These are phyloP conservation scores for Criorhina ranunculi DNA, from an alignment of 2,888 invertebrate genomes.

Conservation along the genomic window DNA sequence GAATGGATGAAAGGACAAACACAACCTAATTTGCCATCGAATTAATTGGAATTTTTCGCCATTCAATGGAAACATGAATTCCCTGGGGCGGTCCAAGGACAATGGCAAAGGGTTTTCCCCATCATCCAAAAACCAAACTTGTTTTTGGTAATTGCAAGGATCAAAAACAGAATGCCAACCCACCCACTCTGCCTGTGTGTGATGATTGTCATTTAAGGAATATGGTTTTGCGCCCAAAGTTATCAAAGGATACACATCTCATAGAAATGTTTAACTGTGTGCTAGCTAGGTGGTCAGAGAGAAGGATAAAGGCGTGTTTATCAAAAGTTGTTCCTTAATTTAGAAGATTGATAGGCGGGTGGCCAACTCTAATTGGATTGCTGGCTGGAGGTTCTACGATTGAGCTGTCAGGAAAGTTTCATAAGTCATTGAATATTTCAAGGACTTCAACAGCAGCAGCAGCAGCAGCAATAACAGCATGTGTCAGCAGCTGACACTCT, in stretches of 20 bases:
- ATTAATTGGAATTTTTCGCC: slow-evolving; percentile 50
- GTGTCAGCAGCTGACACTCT: slow-evolving; percentile 41
- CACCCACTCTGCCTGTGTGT: neutral
- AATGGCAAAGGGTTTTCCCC: slow-evolving; percentile 2
- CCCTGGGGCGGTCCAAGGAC: neutral
- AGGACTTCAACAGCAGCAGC: slow-evolving; percentile 35
- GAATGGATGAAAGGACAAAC: slow-evolving; percentile 18
- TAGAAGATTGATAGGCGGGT: neutral
- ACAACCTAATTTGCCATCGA: slow-evolving; percentile 53
- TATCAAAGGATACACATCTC: slow-evolving; percentile 18
- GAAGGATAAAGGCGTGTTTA: slow-evolving; percentile 8
- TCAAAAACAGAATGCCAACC: neutral
- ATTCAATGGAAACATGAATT: neutral
- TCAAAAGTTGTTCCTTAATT: neutral
- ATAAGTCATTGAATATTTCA: slow-evolving; percentile 44
- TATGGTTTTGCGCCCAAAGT: neutral
- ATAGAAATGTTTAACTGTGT: slow-evolving; percentile 8
- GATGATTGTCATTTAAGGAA: slow-evolving; percentile 4
- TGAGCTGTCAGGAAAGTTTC: slow-evolving; percentile 19
- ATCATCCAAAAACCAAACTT: neutral
- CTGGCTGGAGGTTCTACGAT: neutral
- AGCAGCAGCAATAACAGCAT: neutral
- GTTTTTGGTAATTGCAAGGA: slow-evolving; percentile 36
- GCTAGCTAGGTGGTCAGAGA: neutral
- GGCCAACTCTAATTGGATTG: slow-evolving; percentile 7